A percentile compares a stretch with the other conserved stretches of the same genome.
Conservation (phyloP, 1,140 invertebrate genomes). For the Nasonia vitripennis region DNA sequence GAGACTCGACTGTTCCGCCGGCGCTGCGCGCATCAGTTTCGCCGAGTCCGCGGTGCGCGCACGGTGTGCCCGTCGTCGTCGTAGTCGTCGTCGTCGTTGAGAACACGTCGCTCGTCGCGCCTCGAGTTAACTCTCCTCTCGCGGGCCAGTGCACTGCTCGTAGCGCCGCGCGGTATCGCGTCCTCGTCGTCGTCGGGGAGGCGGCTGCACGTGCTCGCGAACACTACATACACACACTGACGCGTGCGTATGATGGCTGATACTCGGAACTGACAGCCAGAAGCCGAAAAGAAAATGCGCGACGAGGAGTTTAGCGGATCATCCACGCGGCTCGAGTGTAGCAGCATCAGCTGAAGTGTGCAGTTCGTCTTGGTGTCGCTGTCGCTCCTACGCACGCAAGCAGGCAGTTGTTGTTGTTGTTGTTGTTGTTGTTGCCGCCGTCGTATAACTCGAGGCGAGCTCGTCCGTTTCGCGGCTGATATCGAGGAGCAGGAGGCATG, state of each 20-base stretch:
- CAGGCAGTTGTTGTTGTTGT: not conserved
- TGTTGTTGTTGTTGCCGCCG: not conserved
- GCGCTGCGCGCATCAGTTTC: slow-evolving; percentile 28
- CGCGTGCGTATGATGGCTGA: too few relatives aligned
- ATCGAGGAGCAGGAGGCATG: not conserved
- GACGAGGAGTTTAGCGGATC: not conserved
- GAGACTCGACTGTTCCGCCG: not conserved
- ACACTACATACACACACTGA: too few relatives aligned
- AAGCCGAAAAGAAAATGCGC: not conserved
- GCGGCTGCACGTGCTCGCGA: too few relatives aligned
- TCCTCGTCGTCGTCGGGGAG: not conserved
- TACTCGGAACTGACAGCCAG: too few relatives aligned
- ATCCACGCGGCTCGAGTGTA: not conserved
- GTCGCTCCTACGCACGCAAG: not conserved
- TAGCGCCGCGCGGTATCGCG: too few relatives aligned
- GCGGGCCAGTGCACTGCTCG: too few relatives aligned
- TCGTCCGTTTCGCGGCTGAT: not conserved
- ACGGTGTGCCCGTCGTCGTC: not conserved
- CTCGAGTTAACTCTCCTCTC: not conserved
- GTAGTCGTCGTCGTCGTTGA: not conserved
- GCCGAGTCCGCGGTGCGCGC: slow-evolving; percentile 26
- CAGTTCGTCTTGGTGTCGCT: not conserved
- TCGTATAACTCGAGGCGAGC: too few relatives aligned
- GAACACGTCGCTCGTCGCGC: not conserved
- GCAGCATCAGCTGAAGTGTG: slow-evolving; percentile 20